Evolutionary conservation across 1,140 invertebrate genomes (phyloP).

Genomic region (Cataglyphis hispanica): DNA sequence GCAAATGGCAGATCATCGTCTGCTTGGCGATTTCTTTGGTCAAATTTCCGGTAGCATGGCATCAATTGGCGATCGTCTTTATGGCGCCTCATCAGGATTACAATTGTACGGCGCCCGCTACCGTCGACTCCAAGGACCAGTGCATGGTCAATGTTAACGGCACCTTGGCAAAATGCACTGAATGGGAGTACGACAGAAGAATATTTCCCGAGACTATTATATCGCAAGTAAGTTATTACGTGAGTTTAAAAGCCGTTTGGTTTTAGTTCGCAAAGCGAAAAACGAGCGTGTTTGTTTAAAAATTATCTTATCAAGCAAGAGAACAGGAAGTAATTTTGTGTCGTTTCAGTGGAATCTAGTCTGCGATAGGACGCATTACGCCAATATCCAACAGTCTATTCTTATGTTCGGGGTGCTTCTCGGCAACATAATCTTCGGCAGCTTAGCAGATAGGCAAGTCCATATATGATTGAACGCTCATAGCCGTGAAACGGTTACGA

Average conservation of each 20-base stretch:
- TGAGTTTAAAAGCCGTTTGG: neutral
- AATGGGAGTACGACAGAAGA: slow-evolving; percentile 88
- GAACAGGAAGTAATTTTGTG: neutral
- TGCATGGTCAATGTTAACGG: slow-evolving; percentile 78
- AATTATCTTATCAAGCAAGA: neutral
- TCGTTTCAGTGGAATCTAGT: slow-evolving; percentile 89
- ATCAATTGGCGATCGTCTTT: slow-evolving; percentile 90
- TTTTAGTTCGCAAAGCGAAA: neutral
- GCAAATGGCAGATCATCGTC: slow-evolving; percentile 90
- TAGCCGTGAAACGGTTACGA: neutral
- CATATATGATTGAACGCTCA: neutral
- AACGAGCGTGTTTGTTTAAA: neutral
- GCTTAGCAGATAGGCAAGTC: slow-evolving; percentile 90
- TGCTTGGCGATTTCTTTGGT: slow-evolving; percentile 89
- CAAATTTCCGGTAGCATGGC: slow-evolving; percentile 92
- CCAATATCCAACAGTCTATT: slow-evolving; percentile 91
- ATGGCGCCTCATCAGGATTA: slow-evolving; percentile 88
- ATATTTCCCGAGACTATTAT: slow-evolving; percentile 91
- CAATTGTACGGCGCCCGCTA: slow-evolving; percentile 82
- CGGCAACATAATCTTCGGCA: slow-evolving; percentile 91
- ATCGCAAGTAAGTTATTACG: slow-evolving; percentile 86
- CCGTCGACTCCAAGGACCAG: slow-evolving; percentile 82
- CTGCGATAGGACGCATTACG: slow-evolving; percentile 88
- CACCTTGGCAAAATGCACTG: slow-evolving; percentile 84
- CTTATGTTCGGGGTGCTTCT: slow-evolving; percentile 92